Evolutionary conservation across 2,113 vertebrate genomes (phyloP), one percentile per base, ranked within the genome.

Genomic region (Sporophila hypoxantha): DNA sequence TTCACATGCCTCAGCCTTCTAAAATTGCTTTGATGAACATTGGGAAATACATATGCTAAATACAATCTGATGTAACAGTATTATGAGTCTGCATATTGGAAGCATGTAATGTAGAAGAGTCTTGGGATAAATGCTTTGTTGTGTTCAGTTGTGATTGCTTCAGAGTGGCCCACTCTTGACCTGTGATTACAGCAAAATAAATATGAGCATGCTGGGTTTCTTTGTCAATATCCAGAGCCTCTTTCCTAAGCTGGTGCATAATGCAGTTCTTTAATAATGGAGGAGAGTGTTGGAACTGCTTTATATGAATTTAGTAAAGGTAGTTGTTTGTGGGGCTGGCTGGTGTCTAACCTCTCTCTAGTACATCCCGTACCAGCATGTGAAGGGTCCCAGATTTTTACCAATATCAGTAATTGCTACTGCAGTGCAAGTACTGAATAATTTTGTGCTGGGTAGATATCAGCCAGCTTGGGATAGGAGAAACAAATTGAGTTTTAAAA

Each of bases 361-460:
- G 13, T 66, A 11, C 2, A 1, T n/a, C 5, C 32, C 0, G 0
- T 62, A 50, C 6, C 17, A 47, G 29, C 0, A 0, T 34, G 44
- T 66, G 27, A 85, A 19, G 25, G 9, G 6, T 84, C 47, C 4
- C 12, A 44, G n/a, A 21, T 21, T 42, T 6, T 62, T 62, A 53
- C 2, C 22, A 32, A 21, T n/a, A 41, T 50, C 22, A 52, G 3
- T 66, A 66, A 23, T 59, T 88, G 42, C 50, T 73, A 25, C 59
- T 71, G 55, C 42, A 79, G 0, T 53, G 32, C 21, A 74, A 67
- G 29, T 49, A 32, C 25, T 87, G 36, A 85, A 12, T 56, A 26
- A 56, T 47, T 87, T 71, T 39, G 2, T 77, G 23, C 14, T 47
- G 46, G 26, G 17, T 81, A 44, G 22, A 17, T 62, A 19, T 19